Conservation (phyloP, 53 echinoderm and acorn worm genomes). For the Arbacia lixula region DNA sequence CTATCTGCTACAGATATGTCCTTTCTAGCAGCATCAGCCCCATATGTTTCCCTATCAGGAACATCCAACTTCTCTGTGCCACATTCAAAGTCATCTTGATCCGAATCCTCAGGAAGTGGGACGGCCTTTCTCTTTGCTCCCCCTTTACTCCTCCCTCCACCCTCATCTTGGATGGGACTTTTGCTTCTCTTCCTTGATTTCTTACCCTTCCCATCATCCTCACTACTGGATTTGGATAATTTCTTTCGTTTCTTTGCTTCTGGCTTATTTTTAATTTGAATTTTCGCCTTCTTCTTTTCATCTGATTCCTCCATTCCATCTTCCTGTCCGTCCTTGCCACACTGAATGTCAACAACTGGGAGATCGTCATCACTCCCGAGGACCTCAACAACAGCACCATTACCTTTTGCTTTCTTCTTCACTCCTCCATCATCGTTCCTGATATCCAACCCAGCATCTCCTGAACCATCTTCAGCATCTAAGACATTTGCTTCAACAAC, state of each 20-base stretch:
- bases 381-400: conserved; percentile 3
- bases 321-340: neutral
- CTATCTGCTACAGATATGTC: too few species aligned
- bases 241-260: neutral
- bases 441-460: conserved; percentile 5
- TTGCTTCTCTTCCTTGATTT: conserved; percentile 24
- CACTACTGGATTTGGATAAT: neutral
- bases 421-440: neutral
- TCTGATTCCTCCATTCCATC: neutral
- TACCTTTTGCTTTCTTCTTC: conserved; percentile 27
- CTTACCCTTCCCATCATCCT: conserved; percentile 1
- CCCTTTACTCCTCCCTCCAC: neutral
- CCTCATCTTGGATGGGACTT: conserved; percentile 17
- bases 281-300: conserved; percentile 24
- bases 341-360: conserved; percentile 38
- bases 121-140: conserved; percentile 11
- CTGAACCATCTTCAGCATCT: conserved; percentile 1
- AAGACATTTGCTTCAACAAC: neutral
- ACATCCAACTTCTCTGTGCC: conserved; percentile 12
- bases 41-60: neutral
- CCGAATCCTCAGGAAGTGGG: neutral
- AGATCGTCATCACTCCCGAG: conserved; percentile 60
- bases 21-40: too few species aligned
- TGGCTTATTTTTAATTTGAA: too few species aligned
- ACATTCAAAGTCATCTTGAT: conserved; percentile 53